Evolutionary conservation across 2,888 invertebrate genomes (phyloP).

Genomic region (Electrophaes corylata): DNA sequence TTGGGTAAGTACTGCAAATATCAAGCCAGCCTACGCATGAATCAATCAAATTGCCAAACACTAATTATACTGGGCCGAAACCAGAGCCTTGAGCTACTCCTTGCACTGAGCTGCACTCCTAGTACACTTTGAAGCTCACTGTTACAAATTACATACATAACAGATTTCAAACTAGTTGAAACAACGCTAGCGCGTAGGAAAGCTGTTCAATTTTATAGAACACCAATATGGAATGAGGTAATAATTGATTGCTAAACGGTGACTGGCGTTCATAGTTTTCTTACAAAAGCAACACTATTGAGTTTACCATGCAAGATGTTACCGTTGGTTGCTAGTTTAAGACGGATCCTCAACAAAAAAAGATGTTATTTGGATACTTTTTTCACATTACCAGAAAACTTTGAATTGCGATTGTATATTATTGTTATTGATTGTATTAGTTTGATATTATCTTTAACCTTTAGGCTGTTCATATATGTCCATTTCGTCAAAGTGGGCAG

Average conservation of each 20-base stretch:
- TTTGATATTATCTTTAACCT: too few species aligned
- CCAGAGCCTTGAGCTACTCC: constrained; percentile 24
- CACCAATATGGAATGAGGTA: neutral
- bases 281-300: too few species aligned
- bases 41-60: constrained; percentile 28
- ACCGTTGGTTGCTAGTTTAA: too few species aligned
- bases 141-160: constrained; percentile 8
- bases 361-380: too few species aligned
- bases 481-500: too few species aligned
- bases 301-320: too few species aligned
- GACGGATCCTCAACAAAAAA: too few species aligned
- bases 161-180: constrained; percentile 5
- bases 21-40: constrained; percentile 20
- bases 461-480: too few species aligned
- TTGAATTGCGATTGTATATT: too few species aligned
- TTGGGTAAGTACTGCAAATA: constrained; percentile 16
- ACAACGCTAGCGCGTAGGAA: neutral
- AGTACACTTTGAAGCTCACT: constrained; percentile 6
- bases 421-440: too few species aligned
- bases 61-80: constrained; percentile 24
- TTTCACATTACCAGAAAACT: too few species aligned
- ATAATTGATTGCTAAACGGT: neutral
- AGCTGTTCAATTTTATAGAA: constrained; percentile 1
- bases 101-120: neutral
- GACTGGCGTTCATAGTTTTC: neutral